Evolutionary conservation across 2,888 invertebrate species (phyloP).

Genomic region (Iselma pallidipennis): DNA sequence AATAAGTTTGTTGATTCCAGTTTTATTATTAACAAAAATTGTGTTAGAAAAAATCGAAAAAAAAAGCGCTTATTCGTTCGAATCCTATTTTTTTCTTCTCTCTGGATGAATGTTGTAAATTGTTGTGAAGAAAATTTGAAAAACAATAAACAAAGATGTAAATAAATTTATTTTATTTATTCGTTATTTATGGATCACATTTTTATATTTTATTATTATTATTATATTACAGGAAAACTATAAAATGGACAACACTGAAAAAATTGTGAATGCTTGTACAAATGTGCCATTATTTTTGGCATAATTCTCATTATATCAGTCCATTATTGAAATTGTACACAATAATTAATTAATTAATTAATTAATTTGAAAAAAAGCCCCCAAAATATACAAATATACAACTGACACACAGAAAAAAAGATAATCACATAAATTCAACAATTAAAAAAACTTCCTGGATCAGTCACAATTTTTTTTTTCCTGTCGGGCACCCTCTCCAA

Average conservation of each 20-base stretch:
- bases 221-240: background rate
- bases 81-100: background rate
- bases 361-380: background rate
- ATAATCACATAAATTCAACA: too few relatives aligned
- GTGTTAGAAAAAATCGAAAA: background rate
- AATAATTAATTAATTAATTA: too few relatives aligned
- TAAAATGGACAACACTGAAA: background rate
- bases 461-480: too few relatives aligned
- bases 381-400: background rate
- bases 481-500: background rate
- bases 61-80: background rate
- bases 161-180: background rate
- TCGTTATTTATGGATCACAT: background rate
- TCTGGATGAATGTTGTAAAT: background rate
- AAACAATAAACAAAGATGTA: background rate
- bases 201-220: background rate
- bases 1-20: constrained; percentile 2
- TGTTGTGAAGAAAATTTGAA: background rate
- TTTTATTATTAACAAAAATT: background rate
- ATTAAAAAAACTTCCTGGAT: background rate
- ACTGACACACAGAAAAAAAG: background rate
- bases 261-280: background rate
- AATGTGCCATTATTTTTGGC: background rate
- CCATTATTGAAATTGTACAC: too few relatives aligned
- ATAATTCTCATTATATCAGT: background rate